These are phyloP conservation scores for Oreochromis mossambicus DNA, from an alignment of 2,797 vertebrate genomes.

Conservation along the genomic window DNA sequence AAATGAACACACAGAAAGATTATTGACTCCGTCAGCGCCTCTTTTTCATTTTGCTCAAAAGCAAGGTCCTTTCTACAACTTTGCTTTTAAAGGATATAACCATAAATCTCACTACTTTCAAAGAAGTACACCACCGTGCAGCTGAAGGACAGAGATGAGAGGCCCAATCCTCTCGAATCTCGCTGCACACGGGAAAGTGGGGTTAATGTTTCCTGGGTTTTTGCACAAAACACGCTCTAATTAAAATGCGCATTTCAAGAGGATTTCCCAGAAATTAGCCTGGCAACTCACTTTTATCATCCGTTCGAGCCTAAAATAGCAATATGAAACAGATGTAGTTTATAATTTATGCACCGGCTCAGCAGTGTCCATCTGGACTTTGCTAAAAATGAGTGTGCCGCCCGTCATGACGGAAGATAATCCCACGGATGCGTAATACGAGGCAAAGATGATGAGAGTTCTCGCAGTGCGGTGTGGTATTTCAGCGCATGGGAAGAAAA, in stretches of 20 bases:
- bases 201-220: background rate
- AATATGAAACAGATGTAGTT: slow-evolving; percentile 25
- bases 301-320: background rate
- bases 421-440: slow-evolving; percentile 10
- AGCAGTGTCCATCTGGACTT: slow-evolving; percentile 39
- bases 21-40: accelerated
- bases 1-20: background rate
- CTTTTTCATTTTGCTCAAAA: background rate
- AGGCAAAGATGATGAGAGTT: slow-evolving; percentile 3
- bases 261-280: slow-evolving; percentile 27
- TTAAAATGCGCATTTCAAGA: background rate
- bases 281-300: slow-evolving; percentile 8
- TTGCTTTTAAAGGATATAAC: background rate
- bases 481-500: background rate
- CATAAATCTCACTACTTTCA: background rate
- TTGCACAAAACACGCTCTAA: background rate
- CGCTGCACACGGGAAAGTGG: background rate
- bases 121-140: background rate
- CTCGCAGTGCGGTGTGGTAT: background rate
- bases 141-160: background rate
- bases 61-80: slow-evolving; percentile 45
- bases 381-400: slow-evolving; percentile 35
- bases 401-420: slow-evolving; percentile 34
- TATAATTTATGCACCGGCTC: slow-evolving; percentile 4
- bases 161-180: background rate